Conservation (phyloP, 2,797 vertebrate species). For the Adelosebastes latens region DNA sequence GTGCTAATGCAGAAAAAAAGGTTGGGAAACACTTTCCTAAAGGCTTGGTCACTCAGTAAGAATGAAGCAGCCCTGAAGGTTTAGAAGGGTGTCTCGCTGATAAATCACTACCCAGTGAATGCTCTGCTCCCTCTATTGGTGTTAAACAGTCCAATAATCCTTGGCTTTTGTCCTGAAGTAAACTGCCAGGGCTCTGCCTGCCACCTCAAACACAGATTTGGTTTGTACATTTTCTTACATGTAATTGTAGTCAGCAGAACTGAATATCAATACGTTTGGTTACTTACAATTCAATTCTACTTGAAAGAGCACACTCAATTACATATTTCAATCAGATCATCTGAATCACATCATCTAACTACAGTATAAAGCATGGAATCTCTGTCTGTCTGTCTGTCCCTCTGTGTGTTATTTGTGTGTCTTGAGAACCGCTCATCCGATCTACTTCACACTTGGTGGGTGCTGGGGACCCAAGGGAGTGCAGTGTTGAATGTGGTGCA, state of each 20-base stretch:
- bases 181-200: background rate
- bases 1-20: background rate
- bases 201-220: background rate
- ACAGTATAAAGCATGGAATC: no score
- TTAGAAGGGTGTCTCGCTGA: slow-evolving; percentile 24
- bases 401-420: no score
- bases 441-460: no score
- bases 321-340: background rate
- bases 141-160: slow-evolving; percentile 24
- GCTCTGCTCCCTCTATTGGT: slow-evolving; percentile 5
- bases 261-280: background rate
- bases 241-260: background rate
- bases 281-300: background rate
- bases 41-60: background rate
- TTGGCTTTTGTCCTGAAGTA: slow-evolving; percentile 11
- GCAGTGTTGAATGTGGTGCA: no score
- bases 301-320: background rate
- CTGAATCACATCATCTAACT: background rate
- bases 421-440: no score
- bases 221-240: background rate
- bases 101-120: slow-evolving; percentile 21
- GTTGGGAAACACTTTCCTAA: background rate
- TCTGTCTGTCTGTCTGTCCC: no score
- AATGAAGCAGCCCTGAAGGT: slow-evolving; percentile 8
- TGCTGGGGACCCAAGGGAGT: no score